These are phyloP conservation scores for Bothrops alternatus DNA, from an alignment of 2,797 vertebrate genomes.

Conservation along the genomic window DNA sequence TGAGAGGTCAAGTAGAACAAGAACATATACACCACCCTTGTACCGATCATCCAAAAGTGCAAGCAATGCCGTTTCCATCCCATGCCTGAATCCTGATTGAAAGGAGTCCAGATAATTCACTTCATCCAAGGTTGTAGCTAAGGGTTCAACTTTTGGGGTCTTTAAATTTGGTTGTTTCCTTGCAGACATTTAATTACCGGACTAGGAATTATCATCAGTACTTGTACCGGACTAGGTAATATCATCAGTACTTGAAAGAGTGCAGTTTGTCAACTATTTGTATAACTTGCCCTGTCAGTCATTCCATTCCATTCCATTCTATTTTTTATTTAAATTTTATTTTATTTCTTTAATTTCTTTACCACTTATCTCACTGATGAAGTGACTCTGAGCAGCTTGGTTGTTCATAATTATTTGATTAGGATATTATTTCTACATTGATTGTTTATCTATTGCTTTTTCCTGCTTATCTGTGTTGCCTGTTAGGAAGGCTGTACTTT, in stretches of 20 bases:
- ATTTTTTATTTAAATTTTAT: too few species aligned
- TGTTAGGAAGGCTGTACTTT: background rate
- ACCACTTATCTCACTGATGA: background rate
- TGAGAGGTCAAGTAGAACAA: background rate
- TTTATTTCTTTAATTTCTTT: background rate
- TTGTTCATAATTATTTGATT: background rate
- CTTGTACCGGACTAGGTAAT: too few species aligned
- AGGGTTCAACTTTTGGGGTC: background rate
- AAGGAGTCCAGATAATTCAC: background rate
- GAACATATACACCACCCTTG: background rate
- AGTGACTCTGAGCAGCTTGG: background rate
- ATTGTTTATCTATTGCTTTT: background rate
- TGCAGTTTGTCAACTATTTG: too few species aligned
- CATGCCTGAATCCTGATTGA: background rate
- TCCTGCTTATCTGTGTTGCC: background rate
- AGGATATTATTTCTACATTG: background rate
- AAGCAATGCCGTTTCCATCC: background rate
- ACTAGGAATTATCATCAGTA: too few species aligned
- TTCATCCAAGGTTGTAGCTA: background rate
- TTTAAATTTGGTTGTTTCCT: background rate
- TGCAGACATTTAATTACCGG: background rate
- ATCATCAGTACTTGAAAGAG: too few species aligned
- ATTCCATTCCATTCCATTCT: background rate
- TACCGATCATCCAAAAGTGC: background rate
- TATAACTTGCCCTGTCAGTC: too few species aligned